These are phyloP conservation scores for Drosophila affinis DNA, from an alignment of 2,888 invertebrate genomes.

Conservation along the genomic window DNA sequence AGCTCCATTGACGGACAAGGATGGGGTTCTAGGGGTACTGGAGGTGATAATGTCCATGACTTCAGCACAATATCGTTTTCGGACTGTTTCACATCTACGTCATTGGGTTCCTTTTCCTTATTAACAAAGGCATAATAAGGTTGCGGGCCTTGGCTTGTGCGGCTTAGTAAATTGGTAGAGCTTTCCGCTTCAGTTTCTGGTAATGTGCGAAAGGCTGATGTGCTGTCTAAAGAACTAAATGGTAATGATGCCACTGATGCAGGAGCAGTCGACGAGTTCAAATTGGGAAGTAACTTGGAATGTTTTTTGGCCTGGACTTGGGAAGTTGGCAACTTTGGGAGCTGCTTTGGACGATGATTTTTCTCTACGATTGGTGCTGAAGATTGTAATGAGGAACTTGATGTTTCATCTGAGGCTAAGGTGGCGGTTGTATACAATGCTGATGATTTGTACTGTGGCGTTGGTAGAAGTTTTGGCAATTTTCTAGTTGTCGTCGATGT, in stretches of 20 bases:
- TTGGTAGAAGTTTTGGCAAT: conserved; percentile 78
- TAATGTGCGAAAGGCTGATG: background rate
- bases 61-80: background rate
- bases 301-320: conserved; percentile 25
- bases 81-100: background rate
- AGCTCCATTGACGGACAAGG: conserved; percentile 1
- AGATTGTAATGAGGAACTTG: conserved; percentile 17
- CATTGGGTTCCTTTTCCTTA: background rate
- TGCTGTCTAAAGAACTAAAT: conserved; percentile 1
- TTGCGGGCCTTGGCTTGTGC: background rate
- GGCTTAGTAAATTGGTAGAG: background rate
- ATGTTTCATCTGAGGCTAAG: conserved; percentile 7
- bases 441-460: conserved; percentile 55
- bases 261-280: conserved; percentile 9
- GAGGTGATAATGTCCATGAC: background rate
- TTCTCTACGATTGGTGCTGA: conserved; percentile 25
- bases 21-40: background rate
- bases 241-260: conserved; percentile 11
- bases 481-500: conserved; percentile 62
- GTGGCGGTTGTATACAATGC: conserved; percentile 14
- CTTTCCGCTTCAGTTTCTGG: background rate
- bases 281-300: conserved; percentile 20
- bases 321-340: conserved; percentile 70
- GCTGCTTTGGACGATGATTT: conserved; percentile 64
- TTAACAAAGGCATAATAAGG: background rate